Base-by-base conservation (phyloP, 2,888 invertebrate species). In the Drosophila leonis region DNA sequence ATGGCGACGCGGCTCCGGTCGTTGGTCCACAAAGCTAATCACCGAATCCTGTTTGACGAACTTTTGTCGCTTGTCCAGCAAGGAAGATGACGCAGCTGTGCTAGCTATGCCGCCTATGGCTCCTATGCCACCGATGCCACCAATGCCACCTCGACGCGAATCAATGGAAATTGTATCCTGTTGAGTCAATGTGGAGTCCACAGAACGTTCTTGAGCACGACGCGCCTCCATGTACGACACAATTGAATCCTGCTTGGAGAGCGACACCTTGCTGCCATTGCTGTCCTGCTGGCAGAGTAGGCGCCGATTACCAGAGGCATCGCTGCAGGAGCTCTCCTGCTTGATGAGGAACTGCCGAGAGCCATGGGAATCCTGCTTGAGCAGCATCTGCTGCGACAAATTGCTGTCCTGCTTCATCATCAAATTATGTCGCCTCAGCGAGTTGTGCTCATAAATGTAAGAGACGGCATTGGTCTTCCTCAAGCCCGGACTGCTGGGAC, bases 401-500 rank as follows among this genome's bases (percentile, higher is more conserved):
- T 92, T 92, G 75, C 93, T 93, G 74, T 93, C 93, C 83, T 93
- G 93, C 69, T 93, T 93, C 65, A 92, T 88, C 85, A 93, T 92
- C 44, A 92, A 82, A 76, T 92, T 93, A 72, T 91, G 91, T 35
- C 92, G 91, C 2, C 92, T 91, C 73, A 92, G 71, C 15, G 92
- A 91, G 72, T 92, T 92, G 72, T 92, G 93, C 72, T 93, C 93
- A 55, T 93, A 95, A 74, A 95, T 95, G 91, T 95, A 95, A 7
- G 95, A 95, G 35, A 95, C 95, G 71, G 92, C 93, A 69, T 93
- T 93, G 59, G 92, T 91, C 80, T 93, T 93, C 15, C 92, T 94
- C 54, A 91, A 73, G 93, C 92, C 94, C 93, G 94, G 94, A 94
- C 93, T 95, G 94, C 91, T 94, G 93, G 93, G 94, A 94, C 92